Base-by-base conservation (phyloP, 53 echinoderm and acorn worm genomes). In the Hippasteria phrygiana region DNA sequence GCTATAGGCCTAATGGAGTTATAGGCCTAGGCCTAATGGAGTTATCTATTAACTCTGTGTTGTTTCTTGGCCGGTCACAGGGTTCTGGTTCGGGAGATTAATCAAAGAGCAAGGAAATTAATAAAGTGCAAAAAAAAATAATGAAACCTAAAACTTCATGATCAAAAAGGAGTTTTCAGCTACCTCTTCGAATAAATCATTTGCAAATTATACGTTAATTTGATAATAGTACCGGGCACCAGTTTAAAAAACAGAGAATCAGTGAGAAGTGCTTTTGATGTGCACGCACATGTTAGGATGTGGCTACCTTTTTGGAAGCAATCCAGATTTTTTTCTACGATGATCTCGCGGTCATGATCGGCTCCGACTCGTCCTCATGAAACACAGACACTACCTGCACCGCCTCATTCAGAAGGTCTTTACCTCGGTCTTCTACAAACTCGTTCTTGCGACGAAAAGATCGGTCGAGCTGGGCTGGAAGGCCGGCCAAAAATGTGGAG, bases 361-460 rank as follows among this genome's bases (percentile, higher is more conserved):
- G 17, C 26, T 5, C 59, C 3, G 50, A 76, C 29, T 34, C 78
- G 10, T 43, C 66, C 5, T 17, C 62, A 82, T 82, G 82, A 82
- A 82, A 46, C 66, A 17, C 46, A 45, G 14, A 29, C 62, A 45
- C 63, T 46, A 41, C 46, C 31, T 46, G 1, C 31, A 82, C 66
- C 82, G 47, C 14, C 43, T 65, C n/a, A 28, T 82, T 3, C 66
- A 64, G 11, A 43, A 36, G 9, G 1, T 80, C 4, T 39, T 62
- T 1, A 13, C 42, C 24, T 59, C 34, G 7, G 28, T 63, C 17
- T 38, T 64, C 45, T 43, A 82, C 82, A 29, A 43, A 28, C 43
- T 66, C 33, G 43, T 65, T 65, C 17, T 66, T 41, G 20, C 43
- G n/a, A 64, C 20, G 42, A 65, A 36, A 53, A 22, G 62, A 26